These are phyloP conservation scores for Chlamydotis undulata DNA, from an alignment of 2,113 vertebrate genomes.

Conservation along the genomic window DNA sequence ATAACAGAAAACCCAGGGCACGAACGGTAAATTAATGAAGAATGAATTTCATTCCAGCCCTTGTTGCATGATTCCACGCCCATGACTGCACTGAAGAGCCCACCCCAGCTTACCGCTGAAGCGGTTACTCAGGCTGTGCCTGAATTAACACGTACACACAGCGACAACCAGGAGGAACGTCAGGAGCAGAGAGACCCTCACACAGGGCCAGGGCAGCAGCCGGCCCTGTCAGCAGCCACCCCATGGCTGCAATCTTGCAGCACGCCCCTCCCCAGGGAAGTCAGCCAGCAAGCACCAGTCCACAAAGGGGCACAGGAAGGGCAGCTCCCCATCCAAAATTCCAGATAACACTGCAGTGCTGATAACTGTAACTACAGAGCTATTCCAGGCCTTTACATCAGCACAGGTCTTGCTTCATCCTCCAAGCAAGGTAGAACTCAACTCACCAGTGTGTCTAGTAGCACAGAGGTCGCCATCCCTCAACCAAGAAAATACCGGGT, in stretches of 20 bases:
- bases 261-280: neutral
- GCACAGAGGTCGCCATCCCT: neutral
- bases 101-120: neutral
- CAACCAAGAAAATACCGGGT: neutral
- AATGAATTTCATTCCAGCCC: neutral
- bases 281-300: neutral
- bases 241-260: fast-evolving
- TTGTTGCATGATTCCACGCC: neutral
- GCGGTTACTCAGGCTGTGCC: neutral
- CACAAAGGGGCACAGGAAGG: neutral
- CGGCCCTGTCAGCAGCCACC: neutral
- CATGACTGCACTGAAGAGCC: neutral
- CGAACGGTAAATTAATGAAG: neutral
- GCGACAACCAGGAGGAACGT: neutral
- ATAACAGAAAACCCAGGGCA: neutral
- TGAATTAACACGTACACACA: neutral
- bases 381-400: neutral
- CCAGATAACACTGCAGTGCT: neutral
- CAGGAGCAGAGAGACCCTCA: neutral
- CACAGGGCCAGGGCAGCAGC: fast-evolving
- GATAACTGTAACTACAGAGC: neutral
- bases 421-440: neutral
- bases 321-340: neutral
- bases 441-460: neutral
- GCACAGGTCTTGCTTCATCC: neutral